Evolutionary conservation across 2,113 vertebrate genomes (phyloP).

Genomic region (Apaloderma vittatum): DNA sequence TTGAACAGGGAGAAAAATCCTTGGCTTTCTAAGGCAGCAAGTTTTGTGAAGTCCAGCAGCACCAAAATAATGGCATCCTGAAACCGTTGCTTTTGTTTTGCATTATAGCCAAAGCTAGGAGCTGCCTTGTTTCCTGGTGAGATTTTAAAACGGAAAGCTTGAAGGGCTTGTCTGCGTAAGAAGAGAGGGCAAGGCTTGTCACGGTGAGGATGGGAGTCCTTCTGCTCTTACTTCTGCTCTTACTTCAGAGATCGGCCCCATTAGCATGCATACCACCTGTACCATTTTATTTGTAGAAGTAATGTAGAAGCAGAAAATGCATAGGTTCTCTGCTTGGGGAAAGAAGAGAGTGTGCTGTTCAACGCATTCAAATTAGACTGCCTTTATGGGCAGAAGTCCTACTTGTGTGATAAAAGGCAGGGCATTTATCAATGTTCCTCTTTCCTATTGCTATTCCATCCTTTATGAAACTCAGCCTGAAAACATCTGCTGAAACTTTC

Average conservation of each 20-base stretch:
- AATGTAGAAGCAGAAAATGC: slow-evolving; percentile 59
- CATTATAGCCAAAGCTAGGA: background rate
- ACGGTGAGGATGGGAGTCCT: slow-evolving; percentile 11
- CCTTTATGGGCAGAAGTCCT: slow-evolving; percentile 75
- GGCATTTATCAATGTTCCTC: slow-evolving; percentile 75
- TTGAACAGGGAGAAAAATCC: background rate
- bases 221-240: slow-evolving; percentile 11
- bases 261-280: slow-evolving; percentile 65
- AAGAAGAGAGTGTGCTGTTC: slow-evolving; percentile 56
- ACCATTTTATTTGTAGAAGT: slow-evolving; percentile 74
- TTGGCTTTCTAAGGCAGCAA: background rate
- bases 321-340: slow-evolving; percentile 63
- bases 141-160: background rate
- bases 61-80: background rate
- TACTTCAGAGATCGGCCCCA: slow-evolving; percentile 44
- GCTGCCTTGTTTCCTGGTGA: background rate
- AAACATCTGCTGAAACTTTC: slow-evolving; percentile 63
- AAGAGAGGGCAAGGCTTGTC: background rate
- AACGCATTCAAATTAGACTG: slow-evolving; percentile 76
- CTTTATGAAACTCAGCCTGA: slow-evolving; percentile 73
- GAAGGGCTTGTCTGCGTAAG: background rate
- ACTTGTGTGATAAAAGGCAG: slow-evolving; percentile 65
- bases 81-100: background rate
- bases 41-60: background rate
- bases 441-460: slow-evolving; percentile 76